Evolutionary conservation across 2,113 vertebrate species (phyloP).

Genomic region (Tragelaphus scriptus): DNA sequence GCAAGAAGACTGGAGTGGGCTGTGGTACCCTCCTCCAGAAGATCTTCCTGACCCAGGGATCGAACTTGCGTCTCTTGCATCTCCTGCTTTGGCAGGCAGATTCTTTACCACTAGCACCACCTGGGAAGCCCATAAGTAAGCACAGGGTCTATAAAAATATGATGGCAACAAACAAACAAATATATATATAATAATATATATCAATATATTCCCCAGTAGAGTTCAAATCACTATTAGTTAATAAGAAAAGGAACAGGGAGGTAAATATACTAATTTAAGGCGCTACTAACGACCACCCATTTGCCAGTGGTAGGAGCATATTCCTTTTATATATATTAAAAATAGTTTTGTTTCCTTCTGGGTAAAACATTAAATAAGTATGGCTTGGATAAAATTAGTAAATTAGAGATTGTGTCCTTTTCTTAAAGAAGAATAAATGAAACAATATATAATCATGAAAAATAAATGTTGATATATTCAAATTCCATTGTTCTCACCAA

Average conservation of each 20-base stretch:
- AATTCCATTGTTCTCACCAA: slow-evolving; percentile 84
- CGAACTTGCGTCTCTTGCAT: neutral
- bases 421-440: neutral
- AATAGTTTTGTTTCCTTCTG: neutral
- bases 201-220: neutral
- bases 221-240: neutral
- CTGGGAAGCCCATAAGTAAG: neutral
- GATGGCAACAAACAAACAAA: neutral
- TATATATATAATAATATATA: neutral
- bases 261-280: neutral
- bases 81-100: neutral
- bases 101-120: neutral
- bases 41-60: neutral
- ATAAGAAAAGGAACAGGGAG: neutral
- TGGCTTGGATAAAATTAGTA: neutral
- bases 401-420: neutral
- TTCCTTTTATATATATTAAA: neutral
- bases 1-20: neutral
- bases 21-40: neutral
- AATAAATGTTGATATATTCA: slow-evolving; percentile 12
- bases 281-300: neutral
- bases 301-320: neutral
- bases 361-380: neutral
- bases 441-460: neutral
- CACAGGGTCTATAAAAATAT: neutral